Evolutionary conservation across 1,140 invertebrate genomes (phyloP).

Genomic region (Drosophila simulans): DNA sequence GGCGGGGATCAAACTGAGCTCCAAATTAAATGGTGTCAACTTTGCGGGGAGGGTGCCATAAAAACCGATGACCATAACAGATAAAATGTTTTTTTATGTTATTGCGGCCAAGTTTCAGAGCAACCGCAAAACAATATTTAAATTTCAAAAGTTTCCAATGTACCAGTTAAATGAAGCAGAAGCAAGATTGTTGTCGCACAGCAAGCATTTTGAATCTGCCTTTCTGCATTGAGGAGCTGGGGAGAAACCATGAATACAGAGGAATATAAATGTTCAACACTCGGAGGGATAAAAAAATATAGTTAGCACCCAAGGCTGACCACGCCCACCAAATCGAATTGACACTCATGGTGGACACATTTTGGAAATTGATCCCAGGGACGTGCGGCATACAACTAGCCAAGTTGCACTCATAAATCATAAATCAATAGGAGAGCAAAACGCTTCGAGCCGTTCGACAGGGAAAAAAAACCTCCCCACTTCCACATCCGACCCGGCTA

Average conservation of each 20-base stretch:
- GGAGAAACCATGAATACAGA: conserved; percentile 19
- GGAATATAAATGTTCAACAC: conserved; percentile 15
- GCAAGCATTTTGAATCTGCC: conserved; percentile 24
- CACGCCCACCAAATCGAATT: conserved; percentile 72
- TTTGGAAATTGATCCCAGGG: conserved; percentile 72
- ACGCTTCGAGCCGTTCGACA: conserved; percentile 22
- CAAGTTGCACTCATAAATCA: conserved; percentile 71
- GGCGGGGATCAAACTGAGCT: conserved; percentile 8
- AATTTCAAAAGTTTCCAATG: conserved; percentile 74
- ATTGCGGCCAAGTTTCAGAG: conserved; percentile 55
- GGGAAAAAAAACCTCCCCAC: conserved; percentile 10
- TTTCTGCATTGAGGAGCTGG: conserved; percentile 12
- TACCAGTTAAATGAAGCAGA: conserved; percentile 81
- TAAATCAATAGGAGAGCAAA: conserved; percentile 68
- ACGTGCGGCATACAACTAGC: conserved; percentile 42
- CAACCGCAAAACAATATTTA: conserved; percentile 77
- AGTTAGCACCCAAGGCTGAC: conserved; percentile 25
- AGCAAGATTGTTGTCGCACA: conserved; percentile 74
- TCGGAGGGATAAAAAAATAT: background rate
- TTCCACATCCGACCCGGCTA: conserved; percentile 47
- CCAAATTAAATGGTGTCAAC: conserved; percentile 75
- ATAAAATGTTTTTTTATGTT: conserved; percentile 77
- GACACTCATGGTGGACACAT: conserved; percentile 63
- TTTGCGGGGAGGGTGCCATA: conserved; percentile 46
- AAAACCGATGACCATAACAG: conserved; percentile 74